Conservation (phyloP, 2,888 invertebrate species). For the Trissolcus japonicus region DNA sequence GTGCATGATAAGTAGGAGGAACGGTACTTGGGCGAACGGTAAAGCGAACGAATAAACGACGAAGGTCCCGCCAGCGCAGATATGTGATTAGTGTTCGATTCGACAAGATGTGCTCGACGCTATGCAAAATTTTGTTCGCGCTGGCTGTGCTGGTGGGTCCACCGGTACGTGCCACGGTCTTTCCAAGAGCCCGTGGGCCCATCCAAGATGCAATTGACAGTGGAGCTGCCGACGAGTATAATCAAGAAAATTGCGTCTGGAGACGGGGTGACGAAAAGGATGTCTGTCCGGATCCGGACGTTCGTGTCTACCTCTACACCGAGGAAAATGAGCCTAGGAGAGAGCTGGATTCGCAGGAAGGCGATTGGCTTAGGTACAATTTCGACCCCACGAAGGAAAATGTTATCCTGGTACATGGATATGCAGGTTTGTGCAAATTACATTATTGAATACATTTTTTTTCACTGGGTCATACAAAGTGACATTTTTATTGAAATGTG, state of each 20-base stretch:
- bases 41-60: conserved; percentile 51
- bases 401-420: conserved; percentile 85
- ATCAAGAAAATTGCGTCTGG: conserved; percentile 84
- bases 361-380: conserved; percentile 84
- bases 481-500: background rate
- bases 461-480: background rate
- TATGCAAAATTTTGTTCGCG: conserved; percentile 1
- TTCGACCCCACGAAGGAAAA: conserved; percentile 85
- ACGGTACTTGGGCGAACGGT: conserved; percentile 57
- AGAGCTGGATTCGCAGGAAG: conserved; percentile 59
- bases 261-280: conserved; percentile 81
- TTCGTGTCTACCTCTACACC: conserved; percentile 82
- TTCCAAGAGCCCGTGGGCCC: conserved; percentile 63
- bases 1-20: conserved; percentile 57
- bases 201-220: conserved; percentile 73
- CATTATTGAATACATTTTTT: background rate
- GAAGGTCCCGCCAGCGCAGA: conserved; percentile 38
- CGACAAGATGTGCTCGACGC: conserved; percentile 42
- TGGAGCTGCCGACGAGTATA: conserved; percentile 78
- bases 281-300: conserved; percentile 84
- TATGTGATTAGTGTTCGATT: conserved; percentile 53
- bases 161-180: conserved; percentile 16
- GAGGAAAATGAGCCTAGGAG: conserved; percentile 77
- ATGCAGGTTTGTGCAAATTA: conserved; percentile 78
- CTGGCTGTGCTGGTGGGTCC: conserved; percentile 13